A percentile compares a stretch with the other conserved stretches of the same genome.
Evolutionary conservation across 2,113 vertebrate genomes (phyloP).

Genomic region (Chaetorhynchus papuensis): DNA sequence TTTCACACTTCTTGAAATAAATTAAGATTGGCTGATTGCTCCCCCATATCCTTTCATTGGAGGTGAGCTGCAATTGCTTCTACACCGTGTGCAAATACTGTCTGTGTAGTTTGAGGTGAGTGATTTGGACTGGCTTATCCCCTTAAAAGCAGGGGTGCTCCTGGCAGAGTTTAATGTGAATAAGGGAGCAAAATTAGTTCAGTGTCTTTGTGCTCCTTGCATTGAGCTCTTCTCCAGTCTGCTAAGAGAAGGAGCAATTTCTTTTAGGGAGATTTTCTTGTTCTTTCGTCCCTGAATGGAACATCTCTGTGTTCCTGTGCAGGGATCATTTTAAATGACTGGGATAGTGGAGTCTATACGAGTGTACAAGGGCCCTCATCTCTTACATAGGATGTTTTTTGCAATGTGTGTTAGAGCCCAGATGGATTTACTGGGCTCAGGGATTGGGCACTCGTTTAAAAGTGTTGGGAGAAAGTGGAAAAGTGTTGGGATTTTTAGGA

Average conservation of each 20-base stretch:
- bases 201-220: neutral
- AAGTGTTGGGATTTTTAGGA: neutral
- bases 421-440: neutral
- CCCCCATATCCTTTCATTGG: neutral
- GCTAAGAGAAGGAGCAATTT: neutral
- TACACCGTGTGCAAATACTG: rapidly evolving
- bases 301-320: neutral
- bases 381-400: neutral
- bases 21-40: neutral
- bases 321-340: neutral
- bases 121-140: neutral
- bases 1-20: neutral
- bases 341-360: rapidly evolving
- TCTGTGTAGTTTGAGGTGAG: neutral
- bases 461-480: neutral
- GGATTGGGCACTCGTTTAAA: neutral
- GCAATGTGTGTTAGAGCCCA: neutral
- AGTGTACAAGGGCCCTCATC: neutral
- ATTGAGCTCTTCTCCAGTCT: neutral
- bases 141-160: neutral
- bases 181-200: neutral
- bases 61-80: neutral
- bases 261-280: neutral
- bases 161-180: neutral
- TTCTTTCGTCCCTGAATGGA: neutral